Evolutionary conservation across 2,113 vertebrate genomes (phyloP), one percentile per base, ranked within the genome.

Genomic region (Lamprotornis superbus): DNA sequence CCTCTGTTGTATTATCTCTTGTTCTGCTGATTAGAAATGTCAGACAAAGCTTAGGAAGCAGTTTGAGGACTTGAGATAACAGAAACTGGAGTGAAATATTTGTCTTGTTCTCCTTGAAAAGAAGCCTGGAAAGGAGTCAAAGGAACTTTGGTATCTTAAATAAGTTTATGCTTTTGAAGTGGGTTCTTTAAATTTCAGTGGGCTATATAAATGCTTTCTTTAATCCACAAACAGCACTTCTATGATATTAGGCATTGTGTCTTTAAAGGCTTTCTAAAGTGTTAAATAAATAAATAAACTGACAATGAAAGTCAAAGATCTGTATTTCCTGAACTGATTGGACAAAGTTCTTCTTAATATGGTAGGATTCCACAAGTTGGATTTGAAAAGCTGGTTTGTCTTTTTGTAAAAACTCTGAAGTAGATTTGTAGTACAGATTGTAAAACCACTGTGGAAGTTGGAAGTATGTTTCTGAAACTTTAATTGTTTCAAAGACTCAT

Each of bases 381-480:
- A 24, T 86, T 95, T 97, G 90, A 95, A 95, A 87, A 60, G 64
- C 60, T 73, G 70, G 27, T 79, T 95, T 95, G 65, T 15, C 33
- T 83, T 24, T 95, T 94, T 83, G 46, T 83, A 52, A 89, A 87
- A 94, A 80, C 63, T 55, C 89, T 95, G 63, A 91, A 84, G 70
- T 70, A 46, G 81, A 90, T 95, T 91, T 95, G 80, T 87, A 95
- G 95, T 91, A 80, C 71, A 69, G 94, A 90, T 93, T 94, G 90
- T 91, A 53, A 90, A 92, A 97, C 89, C 84, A 69, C 81, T 91
- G 77, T 97, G 95, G 92, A 97, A 97, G 90, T 88, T 97, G 95
- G 96, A 98, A 98, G 90, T 96, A n/a, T 79, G 64, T 95, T 97
- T 97, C 94, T 97, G 90, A 97, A 93, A 94, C n/a, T 67, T 93